phyloP scores from a whole-genome alignment of 2,113 vertebrate genomes.

The Lepus europaeus region DNA sequence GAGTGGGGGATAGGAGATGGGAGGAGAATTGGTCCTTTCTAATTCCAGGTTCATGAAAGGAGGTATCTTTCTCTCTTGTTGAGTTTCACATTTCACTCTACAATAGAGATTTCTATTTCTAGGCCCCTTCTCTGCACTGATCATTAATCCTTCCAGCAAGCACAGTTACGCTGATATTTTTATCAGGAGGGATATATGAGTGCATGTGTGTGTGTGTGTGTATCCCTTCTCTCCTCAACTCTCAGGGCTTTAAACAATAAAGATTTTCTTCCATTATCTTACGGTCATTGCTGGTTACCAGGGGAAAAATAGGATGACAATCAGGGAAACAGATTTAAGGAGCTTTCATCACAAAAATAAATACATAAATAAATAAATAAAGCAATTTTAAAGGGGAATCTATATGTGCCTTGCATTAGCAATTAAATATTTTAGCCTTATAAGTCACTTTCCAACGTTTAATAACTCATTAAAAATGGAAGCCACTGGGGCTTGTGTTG shows the following conservation, averaged over 20 bases:
- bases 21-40: neutral
- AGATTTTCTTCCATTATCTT: neutral
- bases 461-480: neutral
- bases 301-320: too few species aligned
- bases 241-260: neutral
- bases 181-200: neutral
- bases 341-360: neutral
- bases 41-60: neutral
- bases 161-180: too few species aligned
- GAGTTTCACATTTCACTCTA: accelerated
- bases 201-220: neutral
- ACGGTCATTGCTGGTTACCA: neutral
- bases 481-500: too few species aligned
- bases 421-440: neutral
- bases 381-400: neutral
- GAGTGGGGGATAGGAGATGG: neutral
- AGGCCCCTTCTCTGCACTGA: too few species aligned
- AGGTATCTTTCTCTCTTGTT: neutral
- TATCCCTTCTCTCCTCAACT: neutral
- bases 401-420: neutral
- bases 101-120: neutral
- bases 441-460: neutral
- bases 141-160: neutral
- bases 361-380: too few species aligned
- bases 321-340: neutral